A percentile compares a stretch with the other conserved stretches of the same genome.
Evolutionary conservation across 1,140 invertebrate species (phyloP).

Genomic region (Lycorma delicatula): DNA sequence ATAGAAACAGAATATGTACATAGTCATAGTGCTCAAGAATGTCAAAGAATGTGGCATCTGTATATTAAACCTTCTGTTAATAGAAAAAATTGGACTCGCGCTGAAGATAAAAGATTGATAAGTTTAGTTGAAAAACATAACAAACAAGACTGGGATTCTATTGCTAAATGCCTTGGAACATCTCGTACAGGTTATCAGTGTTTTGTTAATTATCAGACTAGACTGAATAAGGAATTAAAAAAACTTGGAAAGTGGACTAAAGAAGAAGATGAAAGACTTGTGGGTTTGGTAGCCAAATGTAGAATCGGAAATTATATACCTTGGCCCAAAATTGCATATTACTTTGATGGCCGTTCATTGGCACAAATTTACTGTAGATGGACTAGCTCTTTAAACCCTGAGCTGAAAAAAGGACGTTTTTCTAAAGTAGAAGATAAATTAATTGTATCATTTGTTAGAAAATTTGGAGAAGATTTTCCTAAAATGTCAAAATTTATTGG

Average conservation of each 20-base stretch:
- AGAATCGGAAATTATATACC: constrained; percentile 18
- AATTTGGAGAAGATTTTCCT: constrained; percentile 1
- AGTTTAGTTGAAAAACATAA: background rate
- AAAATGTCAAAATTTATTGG: background rate
- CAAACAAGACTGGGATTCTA: background rate
- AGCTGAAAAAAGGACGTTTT: constrained; percentile 16
- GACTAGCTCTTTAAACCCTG: constrained; percentile 18
- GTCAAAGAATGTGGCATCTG: background rate
- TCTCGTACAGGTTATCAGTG: background rate
- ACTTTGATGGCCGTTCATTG: constrained; percentile 13
- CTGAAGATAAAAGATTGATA: background rate
- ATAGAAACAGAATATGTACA: background rate
- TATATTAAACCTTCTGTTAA: background rate
- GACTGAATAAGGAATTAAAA: background rate
- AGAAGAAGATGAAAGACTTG: constrained; percentile 18
- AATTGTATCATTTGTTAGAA: constrained; percentile 1
- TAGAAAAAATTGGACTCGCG: background rate
- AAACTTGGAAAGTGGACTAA: constrained; percentile 17
- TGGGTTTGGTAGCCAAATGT: constrained; percentile 11
- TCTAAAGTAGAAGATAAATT: constrained; percentile 12
- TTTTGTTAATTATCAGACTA: background rate
- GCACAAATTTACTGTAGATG: constrained; percentile 14
- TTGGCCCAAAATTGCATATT: constrained; percentile 16
- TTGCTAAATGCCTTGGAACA: background rate
- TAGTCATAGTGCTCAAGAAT: background rate